Percentiles rank a stretch among this genome's conserved stretches.
These are phyloP conservation scores for Graphium colonna DNA, from an alignment of 2,888 invertebrate genomes.

Conservation along the genomic window DNA sequence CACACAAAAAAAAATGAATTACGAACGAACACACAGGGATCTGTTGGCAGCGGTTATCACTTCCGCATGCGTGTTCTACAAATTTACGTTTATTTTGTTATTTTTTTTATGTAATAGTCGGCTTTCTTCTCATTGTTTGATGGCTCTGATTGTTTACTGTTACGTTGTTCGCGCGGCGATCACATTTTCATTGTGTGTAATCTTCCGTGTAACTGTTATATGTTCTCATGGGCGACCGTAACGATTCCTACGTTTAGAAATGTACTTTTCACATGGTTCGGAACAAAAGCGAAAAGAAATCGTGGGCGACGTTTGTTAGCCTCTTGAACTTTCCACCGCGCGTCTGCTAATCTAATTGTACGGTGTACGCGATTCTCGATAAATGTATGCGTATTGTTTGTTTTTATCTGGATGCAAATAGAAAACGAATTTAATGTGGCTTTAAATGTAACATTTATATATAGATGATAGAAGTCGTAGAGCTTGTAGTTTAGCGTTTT, in stretches of 20 bases:
- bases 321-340: conserved; percentile 43
- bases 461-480: no score
- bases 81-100: conserved; percentile 3
- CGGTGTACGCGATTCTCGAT: background rate
- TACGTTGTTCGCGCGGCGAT: conserved; percentile 62
- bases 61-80: background rate
- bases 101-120: conserved; percentile 44
- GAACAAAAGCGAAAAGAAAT: conserved; percentile 28
- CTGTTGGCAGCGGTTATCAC: background rate
- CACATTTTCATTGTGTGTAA: conserved; percentile 59
- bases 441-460: conserved; percentile 5
- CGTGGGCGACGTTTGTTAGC: conserved; percentile 46
- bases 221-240: conserved; percentile 56
- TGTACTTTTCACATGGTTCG: conserved; percentile 48
- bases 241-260: conserved; percentile 56
- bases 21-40: background rate
- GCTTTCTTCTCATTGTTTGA: conserved; percentile 63
- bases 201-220: conserved; percentile 54
- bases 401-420: no score
- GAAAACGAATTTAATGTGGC: conserved; percentile 13
- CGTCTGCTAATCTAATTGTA: conserved; percentile 12
- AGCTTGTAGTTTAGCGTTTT: no score
- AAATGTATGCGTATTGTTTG: background rate
- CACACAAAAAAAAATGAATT: no score
- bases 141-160: conserved; percentile 68